Evolutionary conservation across 2,888 invertebrate genomes (phyloP).

Genomic region (Heliconius erato): DNA sequence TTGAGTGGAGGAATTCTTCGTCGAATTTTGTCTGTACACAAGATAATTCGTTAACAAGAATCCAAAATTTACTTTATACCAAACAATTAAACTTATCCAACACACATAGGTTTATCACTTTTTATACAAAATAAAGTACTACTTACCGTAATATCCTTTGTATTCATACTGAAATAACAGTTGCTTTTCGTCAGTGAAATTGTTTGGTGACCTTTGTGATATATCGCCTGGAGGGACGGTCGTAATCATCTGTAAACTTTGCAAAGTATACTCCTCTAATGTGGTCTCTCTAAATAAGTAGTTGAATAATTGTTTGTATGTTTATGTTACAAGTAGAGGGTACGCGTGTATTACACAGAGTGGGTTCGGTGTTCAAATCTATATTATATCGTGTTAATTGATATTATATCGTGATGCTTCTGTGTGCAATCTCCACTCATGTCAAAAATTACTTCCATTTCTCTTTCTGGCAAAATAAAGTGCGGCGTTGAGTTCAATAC

Average conservation of each 20-base stretch:
- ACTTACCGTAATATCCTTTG: background rate
- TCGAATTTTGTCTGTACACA: too few species aligned
- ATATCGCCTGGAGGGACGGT: slow-evolving; percentile 7
- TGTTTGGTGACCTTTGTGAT: background rate
- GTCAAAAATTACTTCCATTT: too few species aligned
- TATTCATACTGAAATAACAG: slow-evolving; percentile 13
- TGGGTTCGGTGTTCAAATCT: background rate
- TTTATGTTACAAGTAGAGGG: background rate
- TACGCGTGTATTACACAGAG: background rate
- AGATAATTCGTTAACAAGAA: too few species aligned
- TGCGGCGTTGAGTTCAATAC: too few species aligned
- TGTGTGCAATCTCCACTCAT: background rate
- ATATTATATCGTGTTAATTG: too few species aligned
- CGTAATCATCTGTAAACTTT: slow-evolving; percentile 21
- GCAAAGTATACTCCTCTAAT: slow-evolving; percentile 2
- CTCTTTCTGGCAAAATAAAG: too few species aligned
- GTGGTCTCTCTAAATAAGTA: background rate
- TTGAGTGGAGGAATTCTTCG: too few species aligned
- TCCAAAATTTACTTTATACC: too few species aligned
- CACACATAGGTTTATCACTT: too few species aligned
- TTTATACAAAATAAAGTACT: background rate
- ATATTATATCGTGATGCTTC: background rate
- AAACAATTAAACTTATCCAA: too few species aligned
- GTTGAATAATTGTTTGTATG: background rate
- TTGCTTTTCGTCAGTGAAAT: background rate